phyloP scores from a whole-genome alignment of 2,797 vertebrate genomes.

The Gymnothorax javanicus region DNA sequence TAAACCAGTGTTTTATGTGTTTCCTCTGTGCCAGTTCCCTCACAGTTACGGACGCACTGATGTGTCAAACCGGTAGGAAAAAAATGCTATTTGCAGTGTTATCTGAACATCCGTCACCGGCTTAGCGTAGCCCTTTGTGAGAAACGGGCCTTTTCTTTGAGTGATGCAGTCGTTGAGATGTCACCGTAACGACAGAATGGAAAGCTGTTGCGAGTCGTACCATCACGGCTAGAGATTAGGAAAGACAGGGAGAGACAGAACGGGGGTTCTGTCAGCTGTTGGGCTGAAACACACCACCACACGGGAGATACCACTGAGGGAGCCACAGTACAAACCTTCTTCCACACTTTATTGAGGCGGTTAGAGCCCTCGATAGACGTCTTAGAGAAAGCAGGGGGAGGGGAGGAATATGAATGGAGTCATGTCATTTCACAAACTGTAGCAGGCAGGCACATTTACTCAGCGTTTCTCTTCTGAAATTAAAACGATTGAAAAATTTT shows the following conservation, averaged over 20 bases:
- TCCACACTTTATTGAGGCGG: slow-evolving; percentile 94
- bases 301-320: slow-evolving; percentile 37
- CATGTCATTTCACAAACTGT: slow-evolving; percentile 20
- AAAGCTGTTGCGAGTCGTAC: neutral
- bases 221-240: slow-evolving; percentile 17
- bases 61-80: neutral
- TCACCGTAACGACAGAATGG: neutral
- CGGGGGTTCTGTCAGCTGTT: slow-evolving; percentile 36
- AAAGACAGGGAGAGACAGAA: slow-evolving; percentile 39
- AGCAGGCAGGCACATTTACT: neutral
- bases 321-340: slow-evolving; percentile 88
- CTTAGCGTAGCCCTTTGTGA: slow-evolving; percentile 5
- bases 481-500: neutral
- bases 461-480: neutral
- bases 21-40: neutral
- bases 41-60: neutral
- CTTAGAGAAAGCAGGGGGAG: slow-evolving; percentile 72
- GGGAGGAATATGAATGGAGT: slow-evolving; percentile 61
- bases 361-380: slow-evolving; percentile 80
- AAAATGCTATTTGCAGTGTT: neutral
- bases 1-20: slow-evolving; percentile 6
- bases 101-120: slow-evolving; percentile 17
- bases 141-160: neutral
- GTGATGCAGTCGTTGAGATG: neutral
- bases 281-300: slow-evolving; percentile 21